Evolutionary conservation across 2,888 invertebrate species (phyloP).

Genomic region (Pogonocherus hispidulus): DNA sequence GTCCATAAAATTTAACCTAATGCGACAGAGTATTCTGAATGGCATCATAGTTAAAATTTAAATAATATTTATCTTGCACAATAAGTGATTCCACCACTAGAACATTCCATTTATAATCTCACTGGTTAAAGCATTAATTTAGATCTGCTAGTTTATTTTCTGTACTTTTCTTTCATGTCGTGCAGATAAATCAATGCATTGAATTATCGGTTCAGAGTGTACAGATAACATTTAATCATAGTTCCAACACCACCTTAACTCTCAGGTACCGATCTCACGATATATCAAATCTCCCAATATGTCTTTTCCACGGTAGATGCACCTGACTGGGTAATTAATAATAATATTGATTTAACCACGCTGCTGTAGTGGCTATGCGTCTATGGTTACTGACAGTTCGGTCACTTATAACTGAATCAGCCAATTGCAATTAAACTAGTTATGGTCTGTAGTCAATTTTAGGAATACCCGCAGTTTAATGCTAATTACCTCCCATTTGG

Average conservation of each 20-base stretch:
- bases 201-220: no score
- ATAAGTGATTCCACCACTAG: no score
- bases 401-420: constrained; percentile 25
- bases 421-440: constrained; percentile 11
- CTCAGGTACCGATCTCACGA: not conserved
- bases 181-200: no score
- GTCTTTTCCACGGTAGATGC: constrained; percentile 26
- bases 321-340: constrained; percentile 36
- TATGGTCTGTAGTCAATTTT: constrained; percentile 19
- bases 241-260: not conserved
- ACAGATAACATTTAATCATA: no score
- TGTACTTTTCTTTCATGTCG: no score
- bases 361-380: constrained; percentile 6
- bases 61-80: no score
- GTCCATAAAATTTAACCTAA: no score
- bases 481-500: constrained; percentile 4
- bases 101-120: no score
- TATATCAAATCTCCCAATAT: constrained; percentile 1
- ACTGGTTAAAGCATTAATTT: no score
- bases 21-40: no score
- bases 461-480: constrained; percentile 10
- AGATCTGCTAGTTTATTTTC: no score
- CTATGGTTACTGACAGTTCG: constrained; percentile 22
- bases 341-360: constrained; percentile 33
- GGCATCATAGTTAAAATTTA: no score